Percentiles rank a stretch among this genome's conserved stretches.
These are phyloP conservation scores for Willisornis vidua DNA, from an alignment of 2,113 vertebrate genomes.

Conservation along the genomic window DNA sequence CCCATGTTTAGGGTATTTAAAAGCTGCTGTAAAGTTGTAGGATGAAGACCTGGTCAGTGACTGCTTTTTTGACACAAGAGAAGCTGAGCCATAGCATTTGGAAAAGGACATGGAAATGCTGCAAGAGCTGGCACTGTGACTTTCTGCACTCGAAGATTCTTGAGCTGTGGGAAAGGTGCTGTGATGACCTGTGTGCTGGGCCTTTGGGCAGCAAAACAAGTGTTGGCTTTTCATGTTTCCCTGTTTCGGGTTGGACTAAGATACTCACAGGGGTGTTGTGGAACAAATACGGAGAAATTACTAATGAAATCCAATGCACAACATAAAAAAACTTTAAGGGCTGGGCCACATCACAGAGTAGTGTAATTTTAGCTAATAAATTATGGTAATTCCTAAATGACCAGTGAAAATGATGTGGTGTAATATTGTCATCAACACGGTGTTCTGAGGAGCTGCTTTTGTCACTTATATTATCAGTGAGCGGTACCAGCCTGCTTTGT, in stretches of 20 bases:
- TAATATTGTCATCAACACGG: not conserved
- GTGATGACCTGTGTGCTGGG: not conserved
- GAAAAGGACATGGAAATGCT: not conserved
- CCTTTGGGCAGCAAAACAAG: not conserved
- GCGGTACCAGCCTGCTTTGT: not conserved
- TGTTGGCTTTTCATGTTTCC: not conserved
- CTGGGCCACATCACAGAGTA: rapidly evolving
- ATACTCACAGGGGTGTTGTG: not conserved
- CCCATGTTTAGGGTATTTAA: not conserved
- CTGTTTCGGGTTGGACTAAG: not conserved
- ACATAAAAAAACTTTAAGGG: not conserved
- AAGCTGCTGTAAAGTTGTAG: not conserved
- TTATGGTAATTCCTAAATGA: not conserved
- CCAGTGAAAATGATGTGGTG: not conserved
- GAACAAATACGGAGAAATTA: not conserved
- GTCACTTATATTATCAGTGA: not conserved
- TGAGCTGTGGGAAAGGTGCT: not conserved
- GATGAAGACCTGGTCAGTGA: not conserved
- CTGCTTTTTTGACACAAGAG: not conserved
- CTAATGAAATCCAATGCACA: not conserved
- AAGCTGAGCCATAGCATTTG: not conserved
- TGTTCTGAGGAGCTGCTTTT: not conserved
- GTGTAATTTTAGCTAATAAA: not conserved
- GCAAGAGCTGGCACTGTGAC: not conserved
- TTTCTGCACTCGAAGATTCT: not conserved